Evolutionary conservation across 2,888 invertebrate genomes (phyloP), one percentile per base, ranked within the genome.

Genomic region (Oeneis ivallda): DNA sequence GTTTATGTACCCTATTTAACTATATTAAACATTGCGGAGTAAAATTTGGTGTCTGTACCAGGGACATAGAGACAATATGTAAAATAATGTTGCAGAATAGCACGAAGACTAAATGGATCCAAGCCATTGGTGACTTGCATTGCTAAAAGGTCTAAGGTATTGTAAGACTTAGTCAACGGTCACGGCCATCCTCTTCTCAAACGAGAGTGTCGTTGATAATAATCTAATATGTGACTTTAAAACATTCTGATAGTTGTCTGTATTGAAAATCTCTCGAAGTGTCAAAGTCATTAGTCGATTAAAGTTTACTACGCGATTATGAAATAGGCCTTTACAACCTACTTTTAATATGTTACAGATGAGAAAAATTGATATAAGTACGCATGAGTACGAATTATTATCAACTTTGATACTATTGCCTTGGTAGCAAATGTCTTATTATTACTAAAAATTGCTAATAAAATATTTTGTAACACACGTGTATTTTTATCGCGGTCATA

Each of bases 91-190:
- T 34, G 34, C 58, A 19, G 11, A 11, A 19, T 34, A 4, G 32
- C 32, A 47, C 45, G 47, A 32, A 32, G 58, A 47, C 58, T 47
- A 58, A 58, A 47, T 34, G 47, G 58, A 9, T 43, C 45, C 43
- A 45, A 58, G 13, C 43, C 26, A 32, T 47, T 45, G 32, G 58
- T 58, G 58, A 58, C 58, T 58, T 58, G 58, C 58, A 15, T 34
- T 26, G 26, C 26, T 26, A 5, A 43, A 45, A 11, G 45, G 43
- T 26, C 43, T 7, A 37, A 53, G 9, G 47, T 34, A 52, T 32
- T 32, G 32, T 52, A 32, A 52, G n/a, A 32, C n/a, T 32, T 8
- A 52, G 52, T 32, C 52, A 26, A 32, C n/a, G 34, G 32, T 8
- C n/a, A 34, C 49, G 9, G 8, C 26, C 7, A 5, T 10, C 52